Base-by-base conservation (phyloP, 2,888 invertebrate genomes). In the Crossocerus cetratus region DNA sequence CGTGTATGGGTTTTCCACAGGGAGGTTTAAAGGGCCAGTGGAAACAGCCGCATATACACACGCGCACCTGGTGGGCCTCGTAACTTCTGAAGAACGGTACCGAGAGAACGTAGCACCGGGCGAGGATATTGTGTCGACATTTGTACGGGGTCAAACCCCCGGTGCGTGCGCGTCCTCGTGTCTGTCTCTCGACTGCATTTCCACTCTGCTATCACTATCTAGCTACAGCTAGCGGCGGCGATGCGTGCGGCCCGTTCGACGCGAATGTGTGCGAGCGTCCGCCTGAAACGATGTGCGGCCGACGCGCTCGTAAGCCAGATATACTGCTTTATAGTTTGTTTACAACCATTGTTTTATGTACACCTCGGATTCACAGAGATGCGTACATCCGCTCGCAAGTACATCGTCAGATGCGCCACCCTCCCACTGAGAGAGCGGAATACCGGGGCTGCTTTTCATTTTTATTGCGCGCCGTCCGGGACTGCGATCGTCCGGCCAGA, bases 271-370 rank as follows among this genome's bases (percentile, higher is more conserved):
- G 32, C 32, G 32, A 1, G 5, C 11, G 32, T 32, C 32, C 32
- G 8, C 32, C 32, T 32, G 8, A 32, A 32, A 32, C 32, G 8
- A 60, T 21, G 60, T 32, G 32, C 32, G 32, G 11, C 32, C 32
- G 32, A 32, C 32, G 32, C 45, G 59, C 21, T 20, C 59, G 66
- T 61, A 56, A 67, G 44, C 61, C 22, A 22, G 60, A 60, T 32
- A 18, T 18, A 54, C 58, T 21, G 58, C 55, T 76, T 78, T 72
- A 72, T 74, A 69, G 72, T 80, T 78, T 74, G 58, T 59, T 63
- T 76, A 77, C 74, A 69, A 74, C 71, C 65, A 70, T 72, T 43
- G 68, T 78, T 78, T 79, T 81, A 76, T 67, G 70, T 65, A 62
- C 32, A 65, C 49, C 54, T 21, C 66, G 8, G 59, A 76, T 54